Base-by-base conservation (phyloP, 2,888 invertebrate genomes). In the Clitarchus hookeri region DNA sequence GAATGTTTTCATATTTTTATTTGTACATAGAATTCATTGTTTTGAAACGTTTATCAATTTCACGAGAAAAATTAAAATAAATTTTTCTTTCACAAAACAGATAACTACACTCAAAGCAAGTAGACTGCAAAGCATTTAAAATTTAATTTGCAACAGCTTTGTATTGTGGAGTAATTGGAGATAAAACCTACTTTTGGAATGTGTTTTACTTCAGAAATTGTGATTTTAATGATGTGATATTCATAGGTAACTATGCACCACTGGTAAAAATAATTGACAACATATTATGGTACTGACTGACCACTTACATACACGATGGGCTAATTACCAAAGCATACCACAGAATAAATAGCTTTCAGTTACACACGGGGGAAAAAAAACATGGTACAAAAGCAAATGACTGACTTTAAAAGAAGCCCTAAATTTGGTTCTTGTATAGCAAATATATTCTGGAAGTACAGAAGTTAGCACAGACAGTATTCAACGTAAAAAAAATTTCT, bases 11-110 rank as follows among this genome's bases (percentile, higher is more conserved):
- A 86, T 86, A 44, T 48, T 78, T 82, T 36, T 53, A 82, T 87
- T 87, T 87, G 87, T 87, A 87, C 87, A 87, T n/a, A 65, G 19
- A 86, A 54, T 85, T 87, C 77, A 77, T 87, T 84, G 85, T 87
- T 86, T 86, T 84, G 44, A 78, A 65, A 65, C n/a, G 19, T 65
- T 65, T 4, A 65, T 65, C 23, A 65, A 54, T n/a, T 84, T 48
- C 48, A 48, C 54, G 27, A 48, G 25, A 48, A 53, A 54, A 25
- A 53, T 19, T 84, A 84, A 53, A 84, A 48, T 84, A 53, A 53
- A 26, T 27, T 48, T 27, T 25, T 48, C n/a, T 16, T 53, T 8
- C 25, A 48, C 44, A 84, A 44, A 84, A 53, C 16, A 65, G 0
- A 4, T 65, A 0, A 65, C 65, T n/a, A 65, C 65, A 65, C 19